Base-by-base conservation (phyloP, 2,888 invertebrate genomes). In the Eupithecia centaureata region DNA sequence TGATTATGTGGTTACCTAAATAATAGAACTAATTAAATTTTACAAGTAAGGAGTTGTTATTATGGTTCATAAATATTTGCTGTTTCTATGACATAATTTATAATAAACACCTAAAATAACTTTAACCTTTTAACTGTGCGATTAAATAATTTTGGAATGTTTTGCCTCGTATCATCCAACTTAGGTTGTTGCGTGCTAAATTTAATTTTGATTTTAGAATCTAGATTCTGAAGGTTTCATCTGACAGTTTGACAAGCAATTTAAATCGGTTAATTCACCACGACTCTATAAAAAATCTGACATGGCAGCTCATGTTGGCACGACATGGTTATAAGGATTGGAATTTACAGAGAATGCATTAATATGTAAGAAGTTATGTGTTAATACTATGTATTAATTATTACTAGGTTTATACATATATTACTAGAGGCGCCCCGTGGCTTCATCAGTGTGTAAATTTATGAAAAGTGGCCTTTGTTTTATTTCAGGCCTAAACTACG, bases 171-270 rank as follows among this genome's bases (percentile, higher is more conserved):
- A 67, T 33, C 27, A 47, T 58, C 63, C 66, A 13, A 52, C 32
- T 28, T 1, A 73, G 73, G 73, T 72, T 70, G 63, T 71, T 63
- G 54, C 68, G 65, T 68, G 61, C 56, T 68, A 64, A 59, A 65
- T 65, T 63, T 61, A 70, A 73, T 32, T 56, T 57, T 33, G 57
- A 68, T 67, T 57, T 71, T 70, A 56, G 59, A 72, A 66, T 74
- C 73, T 73, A 74, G 72, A 74, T 68, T 70, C 18, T 59, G 61
- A 75, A 71, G 71, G 63, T 71, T 67, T 63, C 56, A n/a, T 69
- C 67, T 73, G 76, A 72, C 76, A 76, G 68, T 59, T 74, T 76
- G 76, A 76, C 74, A 74, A 68, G 73, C 72, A 71, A 73, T 72
- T 73, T 71, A 71, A 73, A 68, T 56, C 65, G 51, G 67, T 72